These are phyloP conservation scores for Enteromius unitaeniatus DNA, from an alignment of 2,797 vertebrate species.

Conservation along the genomic window DNA sequence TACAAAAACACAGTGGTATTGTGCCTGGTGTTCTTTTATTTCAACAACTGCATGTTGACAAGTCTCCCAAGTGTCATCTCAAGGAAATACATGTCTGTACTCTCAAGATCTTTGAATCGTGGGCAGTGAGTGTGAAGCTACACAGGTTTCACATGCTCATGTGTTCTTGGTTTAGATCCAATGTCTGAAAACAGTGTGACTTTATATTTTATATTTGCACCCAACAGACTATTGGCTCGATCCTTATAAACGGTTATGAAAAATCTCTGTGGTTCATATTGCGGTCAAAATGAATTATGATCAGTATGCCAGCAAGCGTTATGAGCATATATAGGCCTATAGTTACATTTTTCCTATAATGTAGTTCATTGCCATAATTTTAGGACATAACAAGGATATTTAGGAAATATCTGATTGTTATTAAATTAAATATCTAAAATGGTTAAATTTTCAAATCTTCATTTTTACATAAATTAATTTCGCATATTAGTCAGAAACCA, in stretches of 20 bases:
- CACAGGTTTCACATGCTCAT: constrained; percentile 38
- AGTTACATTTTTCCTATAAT: background rate
- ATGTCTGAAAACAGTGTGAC: constrained; percentile 35
- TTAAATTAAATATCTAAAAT: background rate
- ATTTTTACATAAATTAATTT: background rate
- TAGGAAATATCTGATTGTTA: background rate
- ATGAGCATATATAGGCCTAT: background rate
- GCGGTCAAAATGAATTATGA: constrained; percentile 17
- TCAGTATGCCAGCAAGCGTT: background rate
- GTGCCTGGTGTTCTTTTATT: background rate
- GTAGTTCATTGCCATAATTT: background rate
- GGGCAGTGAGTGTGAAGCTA: constrained; percentile 25
- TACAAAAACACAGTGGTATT: constrained; percentile 12
- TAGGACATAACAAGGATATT: background rate
- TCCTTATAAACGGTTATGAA: constrained; percentile 26
- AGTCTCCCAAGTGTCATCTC: background rate
- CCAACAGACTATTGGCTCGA: constrained; percentile 1
- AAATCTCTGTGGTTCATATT: constrained; percentile 12
- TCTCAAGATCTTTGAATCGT: background rate
- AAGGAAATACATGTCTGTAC: background rate
- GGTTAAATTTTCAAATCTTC: background rate
- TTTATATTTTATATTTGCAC: constrained; percentile 47
- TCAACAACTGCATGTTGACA: background rate
- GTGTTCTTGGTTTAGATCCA: constrained; percentile 42
- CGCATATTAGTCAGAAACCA: background rate